Evolutionary conservation across 2,113 vertebrate genomes (phyloP).

Genomic region (Phylloscopus trochilus): DNA sequence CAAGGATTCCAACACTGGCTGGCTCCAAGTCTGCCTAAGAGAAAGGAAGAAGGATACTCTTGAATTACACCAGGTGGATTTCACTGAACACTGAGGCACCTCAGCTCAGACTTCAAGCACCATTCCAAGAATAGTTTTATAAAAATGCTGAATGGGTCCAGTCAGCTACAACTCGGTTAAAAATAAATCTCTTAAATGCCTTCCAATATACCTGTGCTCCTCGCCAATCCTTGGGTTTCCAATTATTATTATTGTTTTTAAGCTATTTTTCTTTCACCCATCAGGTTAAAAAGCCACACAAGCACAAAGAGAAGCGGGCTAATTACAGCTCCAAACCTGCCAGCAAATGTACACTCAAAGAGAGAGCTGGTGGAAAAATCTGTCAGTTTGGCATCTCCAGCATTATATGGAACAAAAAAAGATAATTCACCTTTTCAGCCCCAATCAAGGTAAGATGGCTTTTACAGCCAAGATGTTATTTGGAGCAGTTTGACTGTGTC

Average conservation of each 20-base stretch:
- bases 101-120: not conserved
- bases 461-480: not conserved
- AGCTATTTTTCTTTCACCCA: not conserved
- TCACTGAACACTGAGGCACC: not conserved
- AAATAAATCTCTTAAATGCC: not conserved
- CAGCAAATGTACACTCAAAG: not conserved
- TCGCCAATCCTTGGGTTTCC: accelerated
- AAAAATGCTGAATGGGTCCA: not conserved
- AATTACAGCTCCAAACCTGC: not conserved
- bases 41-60: not conserved
- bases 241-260: not conserved
- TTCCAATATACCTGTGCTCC: not conserved
- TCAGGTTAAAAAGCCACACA: not conserved
- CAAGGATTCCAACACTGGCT: not conserved
- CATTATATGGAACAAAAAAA: not conserved
- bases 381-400: not conserved
- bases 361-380: not conserved
- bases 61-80: not conserved
- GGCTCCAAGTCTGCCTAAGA: not conserved
- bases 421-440: not conserved
- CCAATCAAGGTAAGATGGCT: not conserved
- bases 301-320: not conserved
- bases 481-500: not conserved
- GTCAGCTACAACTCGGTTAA: not conserved
- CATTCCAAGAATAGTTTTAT: not conserved